Evolutionary conservation across 1,140 invertebrate genomes (phyloP), one percentile per base, ranked within the genome.

Genomic region (Drosophila nannoptera): DNA sequence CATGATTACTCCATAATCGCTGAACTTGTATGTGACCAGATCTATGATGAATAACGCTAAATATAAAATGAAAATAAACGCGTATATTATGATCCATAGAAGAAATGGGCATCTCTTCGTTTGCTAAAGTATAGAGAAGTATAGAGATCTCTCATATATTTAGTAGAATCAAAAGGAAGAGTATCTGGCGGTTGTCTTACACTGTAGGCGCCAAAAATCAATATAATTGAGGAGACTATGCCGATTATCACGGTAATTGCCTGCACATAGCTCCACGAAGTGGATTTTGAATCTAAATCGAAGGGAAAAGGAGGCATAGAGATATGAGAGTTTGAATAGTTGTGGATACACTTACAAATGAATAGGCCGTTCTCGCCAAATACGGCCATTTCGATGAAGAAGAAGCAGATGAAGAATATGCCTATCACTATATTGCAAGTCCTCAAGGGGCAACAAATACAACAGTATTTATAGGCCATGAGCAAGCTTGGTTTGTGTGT

Each of bases 341-440:
- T 22, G 1, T 12, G 7, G n/a, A 12, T 42, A 12, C 40, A 42
- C 69, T 75, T 56, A 63, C 49, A 63, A 16, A 83, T 43, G 40
- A 83, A 83, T 12, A 78, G 0, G 8, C 48, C 52, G 3, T 67
- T 48, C 5, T 59, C 45, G 4, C 59, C 68, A 16, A 76, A 65
- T 4, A 58, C 38, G 4, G 68, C 16, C 32, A 80, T 52, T 42
- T 83, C 80, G 32, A 46, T 35, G 3, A 70, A n/a, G 53, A 76
- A 60, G 33, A 70, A 78, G 9, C n/a, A 36, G 6, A 73, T 32
- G 6, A 66, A 64, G 7, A 65, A 11, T 2, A 36, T 36, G 2
- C 49, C 77, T 7, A 84, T 76, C 12, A 22, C 42, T 6, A 55
- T 29, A 46, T 69, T 80, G 2, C 73, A 73, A 11, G n/a, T 36